phyloP scores from a whole-genome alignment of 2,888 invertebrate genomes.

The Spisula solida region DNA sequence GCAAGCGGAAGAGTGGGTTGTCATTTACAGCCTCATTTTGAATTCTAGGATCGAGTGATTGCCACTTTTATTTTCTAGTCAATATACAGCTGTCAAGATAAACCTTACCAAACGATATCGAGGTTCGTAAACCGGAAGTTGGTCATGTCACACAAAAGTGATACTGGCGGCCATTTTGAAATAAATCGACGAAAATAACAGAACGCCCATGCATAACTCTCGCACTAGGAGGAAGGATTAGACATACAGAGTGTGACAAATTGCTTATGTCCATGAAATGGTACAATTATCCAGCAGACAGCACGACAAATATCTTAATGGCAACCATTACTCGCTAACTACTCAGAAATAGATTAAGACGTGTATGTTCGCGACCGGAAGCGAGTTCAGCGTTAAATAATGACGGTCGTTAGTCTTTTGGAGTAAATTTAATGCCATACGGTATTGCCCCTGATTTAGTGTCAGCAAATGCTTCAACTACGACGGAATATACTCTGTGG shows the following conservation, averaged over 20 bases:
- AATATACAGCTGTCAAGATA: constrained; percentile 53
- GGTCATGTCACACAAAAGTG: constrained; percentile 52
- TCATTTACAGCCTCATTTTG: constrained; percentile 35
- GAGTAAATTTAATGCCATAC: neutral
- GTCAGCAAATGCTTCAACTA: neutral
- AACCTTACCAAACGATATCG: constrained; percentile 47
- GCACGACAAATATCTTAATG: constrained; percentile 53
- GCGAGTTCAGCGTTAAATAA: constrained; percentile 52
- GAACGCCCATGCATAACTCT: constrained; percentile 56
- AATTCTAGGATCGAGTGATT: constrained; percentile 31
- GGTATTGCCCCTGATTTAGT: constrained; percentile 24
- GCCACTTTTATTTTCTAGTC: constrained; percentile 46
- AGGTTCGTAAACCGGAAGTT: constrained; percentile 51
- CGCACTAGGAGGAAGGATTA: constrained; percentile 53
- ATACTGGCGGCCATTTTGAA: constrained; percentile 50
- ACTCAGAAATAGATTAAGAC: constrained; percentile 50
- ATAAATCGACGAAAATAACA: constrained; percentile 52
- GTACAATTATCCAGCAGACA: constrained; percentile 49
- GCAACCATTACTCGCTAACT: constrained; percentile 64
- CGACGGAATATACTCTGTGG: neutral
- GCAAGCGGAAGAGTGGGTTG: constrained; percentile 15
- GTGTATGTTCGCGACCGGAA: constrained; percentile 55
- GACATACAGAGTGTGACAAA: constrained; percentile 63
- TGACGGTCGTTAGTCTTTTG: constrained; percentile 51
- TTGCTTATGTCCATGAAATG: constrained; percentile 59